Conservation (phyloP, 2,113 vertebrate species). For the Hemichromis elongatus region DNA sequence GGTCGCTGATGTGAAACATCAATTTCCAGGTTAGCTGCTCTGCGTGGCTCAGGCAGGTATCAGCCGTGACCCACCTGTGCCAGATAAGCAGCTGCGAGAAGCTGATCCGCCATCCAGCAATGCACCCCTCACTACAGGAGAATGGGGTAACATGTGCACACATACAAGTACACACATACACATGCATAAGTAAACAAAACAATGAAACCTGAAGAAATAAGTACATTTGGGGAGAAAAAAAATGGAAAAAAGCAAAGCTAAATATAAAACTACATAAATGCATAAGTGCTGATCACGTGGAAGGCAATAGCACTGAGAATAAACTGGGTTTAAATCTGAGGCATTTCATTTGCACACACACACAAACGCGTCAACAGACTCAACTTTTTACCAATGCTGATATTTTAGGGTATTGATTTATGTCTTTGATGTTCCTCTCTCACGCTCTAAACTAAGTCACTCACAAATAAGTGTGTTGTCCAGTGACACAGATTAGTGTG, state of each 20-base stretch:
- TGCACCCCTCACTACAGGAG: constrained; percentile 30
- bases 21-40: constrained; percentile 84
- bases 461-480: neutral
- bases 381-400: neutral
- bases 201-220: constrained; percentile 4
- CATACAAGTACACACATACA: neutral
- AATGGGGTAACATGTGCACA: constrained; percentile 6
- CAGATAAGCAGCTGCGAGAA: constrained; percentile 77
- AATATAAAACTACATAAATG: neutral
- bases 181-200: neutral
- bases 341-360: neutral
- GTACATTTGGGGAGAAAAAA: neutral
- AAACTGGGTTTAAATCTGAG: neutral
- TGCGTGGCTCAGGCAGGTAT: constrained; percentile 76
- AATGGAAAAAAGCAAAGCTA: neutral
- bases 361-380: neutral
- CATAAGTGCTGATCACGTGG: neutral
- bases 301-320: neutral
- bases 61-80: constrained; percentile 77
- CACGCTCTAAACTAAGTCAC: neutral
- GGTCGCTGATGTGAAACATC: constrained; percentile 79
- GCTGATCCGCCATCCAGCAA: constrained; percentile 70
- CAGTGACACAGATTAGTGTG: neutral
- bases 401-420: neutral
- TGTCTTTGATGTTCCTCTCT: neutral